phyloP scores from a whole-genome alignment of 1,140 invertebrate genomes.

The Apis laboriosa region DNA sequence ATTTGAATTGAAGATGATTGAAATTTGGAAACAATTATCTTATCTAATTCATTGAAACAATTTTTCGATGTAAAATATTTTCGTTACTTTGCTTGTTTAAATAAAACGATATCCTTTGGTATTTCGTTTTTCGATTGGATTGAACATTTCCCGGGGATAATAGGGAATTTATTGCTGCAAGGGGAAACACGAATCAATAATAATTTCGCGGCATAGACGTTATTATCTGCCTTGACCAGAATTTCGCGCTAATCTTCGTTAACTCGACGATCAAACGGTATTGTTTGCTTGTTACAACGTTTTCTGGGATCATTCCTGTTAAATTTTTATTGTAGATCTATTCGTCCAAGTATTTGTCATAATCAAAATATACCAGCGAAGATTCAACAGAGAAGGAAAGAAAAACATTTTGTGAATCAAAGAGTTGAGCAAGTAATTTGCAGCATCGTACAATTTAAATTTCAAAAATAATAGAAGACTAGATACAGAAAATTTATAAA shows the following conservation, averaged over 20 bases:
- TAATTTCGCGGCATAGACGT: constrained; percentile 12
- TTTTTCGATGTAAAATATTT: background rate
- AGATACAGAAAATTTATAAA: too few species aligned
- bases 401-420: too few species aligned
- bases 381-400: too few species aligned
- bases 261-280: constrained; percentile 8
- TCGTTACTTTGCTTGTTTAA: background rate
- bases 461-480: too few species aligned
- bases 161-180: constrained; percentile 6
- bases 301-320: constrained; percentile 23
- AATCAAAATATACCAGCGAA: too few species aligned
- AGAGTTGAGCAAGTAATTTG: too few species aligned
- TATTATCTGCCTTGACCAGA: constrained; percentile 10
- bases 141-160: background rate
- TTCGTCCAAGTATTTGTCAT: background rate
- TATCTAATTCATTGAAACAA: background rate
- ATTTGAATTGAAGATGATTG: too few species aligned
- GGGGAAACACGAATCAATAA: background rate
- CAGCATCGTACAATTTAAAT: too few species aligned
- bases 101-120: too few species aligned
- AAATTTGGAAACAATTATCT: background rate
- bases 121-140: background rate
- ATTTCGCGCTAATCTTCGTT: constrained; percentile 25
- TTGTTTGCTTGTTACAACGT: constrained; percentile 29
- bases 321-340: background rate